These are phyloP conservation scores for Antennarius maculatus DNA, from an alignment of 2,797 vertebrate species.

Conservation along the genomic window DNA sequence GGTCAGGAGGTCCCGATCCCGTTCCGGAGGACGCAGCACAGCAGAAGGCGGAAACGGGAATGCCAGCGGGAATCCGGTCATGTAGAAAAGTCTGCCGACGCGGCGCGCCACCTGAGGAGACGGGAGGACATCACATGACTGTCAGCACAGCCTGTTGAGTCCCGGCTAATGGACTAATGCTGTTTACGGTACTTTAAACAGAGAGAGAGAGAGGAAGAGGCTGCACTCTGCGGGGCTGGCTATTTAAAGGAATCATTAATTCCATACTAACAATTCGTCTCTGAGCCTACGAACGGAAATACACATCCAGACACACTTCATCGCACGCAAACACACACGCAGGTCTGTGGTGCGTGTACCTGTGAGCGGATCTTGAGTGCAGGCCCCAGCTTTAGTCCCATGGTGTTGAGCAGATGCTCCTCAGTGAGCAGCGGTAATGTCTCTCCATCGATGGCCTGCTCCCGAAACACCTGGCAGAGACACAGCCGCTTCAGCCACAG, in stretches of 20 bases:
- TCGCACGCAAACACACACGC: slow-evolving; percentile 54
- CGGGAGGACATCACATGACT: slow-evolving; percentile 50
- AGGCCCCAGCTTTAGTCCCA: slow-evolving; percentile 96
- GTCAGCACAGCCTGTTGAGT: slow-evolving; percentile 39
- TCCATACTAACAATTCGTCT: slow-evolving; percentile 54
- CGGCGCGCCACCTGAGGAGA: slow-evolving; percentile 89
- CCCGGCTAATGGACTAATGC: neutral
- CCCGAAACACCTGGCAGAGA: slow-evolving; percentile 91
- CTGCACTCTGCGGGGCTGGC: slow-evolving; percentile 62
- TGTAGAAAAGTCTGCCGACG: slow-evolving; percentile 92
- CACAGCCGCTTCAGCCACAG: slow-evolving; percentile 79
- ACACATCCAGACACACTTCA: slow-evolving; percentile 46
- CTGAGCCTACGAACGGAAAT: slow-evolving; percentile 45
- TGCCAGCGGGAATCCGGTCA: slow-evolving; percentile 94
- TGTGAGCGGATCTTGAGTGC: slow-evolving; percentile 97
- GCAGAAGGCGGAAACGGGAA: slow-evolving; percentile 89
- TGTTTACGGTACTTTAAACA: slow-evolving; percentile 27
- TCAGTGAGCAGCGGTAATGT: slow-evolving; percentile 95
- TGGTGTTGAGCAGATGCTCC: slow-evolving; percentile 94
- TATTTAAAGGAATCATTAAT: slow-evolving; percentile 53
- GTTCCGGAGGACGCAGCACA: slow-evolving; percentile 76
- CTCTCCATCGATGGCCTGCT: slow-evolving; percentile 97
- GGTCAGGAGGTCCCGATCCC: slow-evolving; percentile 76
- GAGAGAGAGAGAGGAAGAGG: slow-evolving; percentile 34
- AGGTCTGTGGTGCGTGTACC: slow-evolving; percentile 82